Evolutionary conservation across 2,888 invertebrate species (phyloP).

Genomic region (Epirrhoe alternata): DNA sequence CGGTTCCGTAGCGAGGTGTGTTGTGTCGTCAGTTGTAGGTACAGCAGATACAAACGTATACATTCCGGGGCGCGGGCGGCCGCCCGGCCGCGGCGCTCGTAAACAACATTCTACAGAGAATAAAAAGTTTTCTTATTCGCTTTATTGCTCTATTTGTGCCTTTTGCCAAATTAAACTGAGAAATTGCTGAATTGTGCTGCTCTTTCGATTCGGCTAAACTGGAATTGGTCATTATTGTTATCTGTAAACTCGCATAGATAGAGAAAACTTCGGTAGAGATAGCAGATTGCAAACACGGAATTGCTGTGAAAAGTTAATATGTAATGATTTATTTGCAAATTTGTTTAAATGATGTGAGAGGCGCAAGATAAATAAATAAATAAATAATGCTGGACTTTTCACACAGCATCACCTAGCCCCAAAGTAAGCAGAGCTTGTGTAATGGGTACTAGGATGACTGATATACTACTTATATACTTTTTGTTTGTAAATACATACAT

Average conservation of each 20-base stretch:
- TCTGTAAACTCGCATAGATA: constrained; percentile 9
- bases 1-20: background rate
- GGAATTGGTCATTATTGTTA: constrained; percentile 12
- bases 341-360: background rate
- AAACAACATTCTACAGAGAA: constrained; percentile 37
- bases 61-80: background rate
- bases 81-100: constrained; percentile 31
- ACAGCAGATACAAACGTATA: background rate
- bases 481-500: no score
- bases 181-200: constrained; percentile 35
- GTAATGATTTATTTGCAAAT: no score
- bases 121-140: constrained; percentile 42
- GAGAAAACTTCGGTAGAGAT: background rate
- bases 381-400: background rate
- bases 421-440: no score
- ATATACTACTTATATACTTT: no score
- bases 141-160: constrained; percentile 38
- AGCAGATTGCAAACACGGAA: background rate
- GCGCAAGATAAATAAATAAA: no score
- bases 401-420: no score
- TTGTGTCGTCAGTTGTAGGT: background rate
- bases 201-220: constrained; percentile 19
- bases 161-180: constrained; percentile 42
- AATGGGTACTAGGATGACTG: no score
- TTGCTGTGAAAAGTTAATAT: no score